Evolutionary conservation across 2,113 vertebrate species (phyloP), one percentile per base, ranked within the genome.

Genomic region (Suncus etruscus): DNA sequence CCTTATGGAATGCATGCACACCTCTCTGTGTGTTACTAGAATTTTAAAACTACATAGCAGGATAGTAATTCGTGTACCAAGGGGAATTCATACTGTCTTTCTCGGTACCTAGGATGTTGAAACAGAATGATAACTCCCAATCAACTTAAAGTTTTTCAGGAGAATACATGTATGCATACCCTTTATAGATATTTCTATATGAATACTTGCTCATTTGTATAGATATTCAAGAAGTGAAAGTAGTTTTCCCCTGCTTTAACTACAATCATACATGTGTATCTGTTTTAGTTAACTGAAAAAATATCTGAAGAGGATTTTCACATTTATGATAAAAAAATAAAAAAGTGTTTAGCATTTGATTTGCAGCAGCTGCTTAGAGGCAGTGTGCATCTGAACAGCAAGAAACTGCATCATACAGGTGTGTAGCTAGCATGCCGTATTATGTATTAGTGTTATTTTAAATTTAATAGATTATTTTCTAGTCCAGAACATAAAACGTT

Each of bases 11-110:
- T 24, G 6, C 50, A 54, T 9, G 31, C 0, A 0, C 29, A 54
- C 31, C 27, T 6, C 27, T 65, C 10, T 29, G 29, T 16, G 87
- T 95, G 91, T 91, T 89, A 87, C 95, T 92, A 96, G 94, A 96
- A 96, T 97, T 97, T 94, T 95, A 97, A 97, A 97, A 97, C 94
- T 94, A 96, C 95, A 96, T 97, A 93, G 86, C 91, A 95, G 79
- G 92, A 61, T 94, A 87, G 88, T 95, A 95, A 83, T 93, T 91
- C 91, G 73, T 90, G 97, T 96, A 96, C 92, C 96, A 97, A 96
- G 90, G 74, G 61, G 92, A 5, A 96, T 97, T 97, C 96, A 95
- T 96, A 63, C 72, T 86, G 39, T 74, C 95, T 97, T 93, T 97
- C 96, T 95, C 96, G 94, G 94, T 94, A 94, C 70, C 54, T 29